phyloP scores from a whole-genome alignment of 1,140 invertebrate species.

The Cyclargus thomasi region DNA sequence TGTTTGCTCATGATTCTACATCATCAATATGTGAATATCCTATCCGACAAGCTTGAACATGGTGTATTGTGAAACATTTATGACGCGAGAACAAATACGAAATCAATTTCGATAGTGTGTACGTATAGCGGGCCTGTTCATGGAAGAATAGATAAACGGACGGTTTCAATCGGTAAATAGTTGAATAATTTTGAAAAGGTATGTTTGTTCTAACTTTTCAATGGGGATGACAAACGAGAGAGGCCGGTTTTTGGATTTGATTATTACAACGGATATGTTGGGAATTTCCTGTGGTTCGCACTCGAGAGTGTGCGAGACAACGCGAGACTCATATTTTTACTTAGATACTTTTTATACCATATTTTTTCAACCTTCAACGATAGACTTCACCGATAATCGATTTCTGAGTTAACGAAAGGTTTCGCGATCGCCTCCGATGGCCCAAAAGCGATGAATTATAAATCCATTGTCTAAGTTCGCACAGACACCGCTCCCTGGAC shows the following conservation, averaged over 20 bases:
- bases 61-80: slow-evolving; percentile 56
- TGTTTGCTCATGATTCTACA: slow-evolving; percentile 55
- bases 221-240: not conserved
- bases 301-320: too few relatives aligned
- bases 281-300: too few relatives aligned
- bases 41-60: slow-evolving; percentile 51
- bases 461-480: slow-evolving; percentile 72
- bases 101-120: not conserved
- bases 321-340: too few relatives aligned
- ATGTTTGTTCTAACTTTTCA: slow-evolving; percentile 17
- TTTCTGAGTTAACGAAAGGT: not conserved
- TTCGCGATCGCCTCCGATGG: slow-evolving; percentile 49
- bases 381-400: too few relatives aligned
- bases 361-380: too few relatives aligned
- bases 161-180: not conserved
- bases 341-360: too few relatives aligned
- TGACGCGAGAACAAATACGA: slow-evolving; percentile 34
- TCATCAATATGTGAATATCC: slow-evolving; percentile 66
- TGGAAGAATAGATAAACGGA: not conserved
- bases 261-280: slow-evolving; percentile 12
- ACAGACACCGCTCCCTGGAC: slow-evolving; percentile 68
- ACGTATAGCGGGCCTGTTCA: not conserved
- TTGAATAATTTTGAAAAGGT: slow-evolving; percentile 6
- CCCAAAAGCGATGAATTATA: slow-evolving; percentile 71
- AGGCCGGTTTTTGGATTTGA: slow-evolving; percentile 1